Evolutionary conservation across 2,888 invertebrate species (phyloP).

Genomic region (Nesidiocoris tenuis): DNA sequence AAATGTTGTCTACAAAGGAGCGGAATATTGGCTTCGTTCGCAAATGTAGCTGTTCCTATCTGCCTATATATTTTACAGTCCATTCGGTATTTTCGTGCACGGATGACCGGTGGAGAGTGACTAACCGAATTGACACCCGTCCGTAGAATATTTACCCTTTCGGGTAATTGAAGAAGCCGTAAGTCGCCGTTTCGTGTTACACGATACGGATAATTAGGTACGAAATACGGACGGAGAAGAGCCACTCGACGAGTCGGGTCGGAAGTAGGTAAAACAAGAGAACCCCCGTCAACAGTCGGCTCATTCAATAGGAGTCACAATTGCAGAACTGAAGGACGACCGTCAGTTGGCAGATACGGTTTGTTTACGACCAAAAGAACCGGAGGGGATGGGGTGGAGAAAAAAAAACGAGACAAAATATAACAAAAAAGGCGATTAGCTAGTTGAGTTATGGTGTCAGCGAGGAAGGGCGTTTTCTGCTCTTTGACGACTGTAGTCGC

Average conservation of each 20-base stretch:
- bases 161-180: constrained; percentile 27
- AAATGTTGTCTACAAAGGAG: constrained; percentile 4
- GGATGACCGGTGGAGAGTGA: constrained; percentile 6
- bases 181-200: constrained; percentile 14
- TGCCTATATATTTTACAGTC: not conserved
- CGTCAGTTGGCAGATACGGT: constrained; percentile 26
- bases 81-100: not conserved
- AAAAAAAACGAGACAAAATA: too few relatives aligned
- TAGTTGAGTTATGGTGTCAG: constrained; percentile 31
- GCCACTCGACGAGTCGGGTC: too few relatives aligned
- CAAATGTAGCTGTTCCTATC: not conserved
- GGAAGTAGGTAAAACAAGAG: not conserved
- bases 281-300: not conserved
- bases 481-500: not conserved
- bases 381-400: too few relatives aligned
- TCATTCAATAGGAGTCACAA: constrained; percentile 7
- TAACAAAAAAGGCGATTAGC: constrained; percentile 25
- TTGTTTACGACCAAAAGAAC: too few relatives aligned
- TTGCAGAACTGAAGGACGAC: constrained; percentile 1
- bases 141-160: not conserved
- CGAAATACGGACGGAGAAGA: too few relatives aligned
- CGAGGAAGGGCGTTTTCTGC: constrained; percentile 2
- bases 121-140: constrained; percentile 17
- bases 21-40: not conserved
- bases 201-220: constrained; percentile 19